Base-by-base conservation (phyloP, 2,113 vertebrate species). In the Clarias gariepinus region DNA sequence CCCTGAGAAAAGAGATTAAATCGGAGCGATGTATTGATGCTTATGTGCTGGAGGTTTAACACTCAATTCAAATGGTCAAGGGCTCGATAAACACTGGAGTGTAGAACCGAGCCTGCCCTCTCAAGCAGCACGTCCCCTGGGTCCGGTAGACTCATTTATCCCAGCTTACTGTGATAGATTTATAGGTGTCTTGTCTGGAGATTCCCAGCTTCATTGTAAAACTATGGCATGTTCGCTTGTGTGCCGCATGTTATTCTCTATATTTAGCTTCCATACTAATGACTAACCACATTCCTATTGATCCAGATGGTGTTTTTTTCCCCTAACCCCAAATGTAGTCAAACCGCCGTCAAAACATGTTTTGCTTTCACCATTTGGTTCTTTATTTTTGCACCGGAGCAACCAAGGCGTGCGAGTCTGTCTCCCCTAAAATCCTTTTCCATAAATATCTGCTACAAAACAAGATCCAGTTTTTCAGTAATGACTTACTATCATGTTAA, bases 11-110 rank as follows among this genome's bases (percentile, higher is more conserved):
- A 93, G 90, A 84, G 91, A 92, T 91, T 92, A 92, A 93, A 90
- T 91, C 91, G 88, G 90, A 86, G 80, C 84, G 88, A 91, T 93
- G 89, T 91, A 93, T 95, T 93, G 93, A 91, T 93, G 94, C 93
- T 94, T 92, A 93, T 93, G 92, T 88, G 92, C 90, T 88, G 89
- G 89, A 60, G 91, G 90, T 94, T 94, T 92, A 94, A 94, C 92
- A 92, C 93, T 94, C 87, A 61, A 93, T 94, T 93, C 92, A 90
- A 93, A 92, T 90, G 91, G 93, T 91, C 92, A 91, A 90, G 92
- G 91, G 91, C 90, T 95, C 92, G 93, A 95, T 95, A 93, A 93
- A 92, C 88, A 84, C 91, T 87, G 89, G 89, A 87, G 52, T 33
- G 66, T 61, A 61, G 79, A 81, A 57, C 53, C 28, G 60, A 60